phyloP scores from a whole-genome alignment of 2,113 vertebrate genomes.

The Perca fluviatilis region DNA sequence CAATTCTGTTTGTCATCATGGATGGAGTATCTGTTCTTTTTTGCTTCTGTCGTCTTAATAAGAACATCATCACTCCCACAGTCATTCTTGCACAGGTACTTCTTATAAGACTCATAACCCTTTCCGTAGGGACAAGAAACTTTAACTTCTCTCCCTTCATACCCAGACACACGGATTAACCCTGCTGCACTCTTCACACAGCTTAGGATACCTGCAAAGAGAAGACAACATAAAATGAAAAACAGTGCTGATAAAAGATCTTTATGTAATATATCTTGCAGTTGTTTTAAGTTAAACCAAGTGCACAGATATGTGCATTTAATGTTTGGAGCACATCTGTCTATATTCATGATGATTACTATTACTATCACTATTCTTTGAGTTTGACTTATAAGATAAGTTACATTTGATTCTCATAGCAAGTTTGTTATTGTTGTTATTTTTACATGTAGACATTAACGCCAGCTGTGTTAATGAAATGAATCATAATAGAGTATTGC shows the following conservation, averaged over 20 bases:
- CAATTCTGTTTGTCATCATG: neutral
- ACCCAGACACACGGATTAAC: conserved; percentile 31
- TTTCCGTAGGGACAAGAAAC: conserved; percentile 15
- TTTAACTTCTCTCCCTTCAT: neutral
- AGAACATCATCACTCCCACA: conserved; percentile 31
- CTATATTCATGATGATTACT: no score
- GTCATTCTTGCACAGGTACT: conserved; percentile 53
- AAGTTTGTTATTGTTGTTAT: no score
- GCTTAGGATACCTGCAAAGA: conserved; percentile 18
- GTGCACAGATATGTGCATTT: no score
- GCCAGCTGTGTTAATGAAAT: no score
- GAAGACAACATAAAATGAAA: neutral
- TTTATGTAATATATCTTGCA: no score
- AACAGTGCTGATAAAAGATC: neutral
- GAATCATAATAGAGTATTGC: no score
- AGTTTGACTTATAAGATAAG: no score
- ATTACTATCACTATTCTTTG: no score
- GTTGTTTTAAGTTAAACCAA: no score
- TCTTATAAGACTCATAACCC: conserved; percentile 41
- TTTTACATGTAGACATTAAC: no score
- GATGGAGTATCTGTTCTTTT: conserved; percentile 24
- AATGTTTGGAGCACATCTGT: no score
- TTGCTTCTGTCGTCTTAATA: neutral
- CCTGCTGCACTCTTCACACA: neutral
- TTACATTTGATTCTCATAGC: no score